Conservation (phyloP, 2,113 vertebrate species). For the Myodes glareolus region DNA sequence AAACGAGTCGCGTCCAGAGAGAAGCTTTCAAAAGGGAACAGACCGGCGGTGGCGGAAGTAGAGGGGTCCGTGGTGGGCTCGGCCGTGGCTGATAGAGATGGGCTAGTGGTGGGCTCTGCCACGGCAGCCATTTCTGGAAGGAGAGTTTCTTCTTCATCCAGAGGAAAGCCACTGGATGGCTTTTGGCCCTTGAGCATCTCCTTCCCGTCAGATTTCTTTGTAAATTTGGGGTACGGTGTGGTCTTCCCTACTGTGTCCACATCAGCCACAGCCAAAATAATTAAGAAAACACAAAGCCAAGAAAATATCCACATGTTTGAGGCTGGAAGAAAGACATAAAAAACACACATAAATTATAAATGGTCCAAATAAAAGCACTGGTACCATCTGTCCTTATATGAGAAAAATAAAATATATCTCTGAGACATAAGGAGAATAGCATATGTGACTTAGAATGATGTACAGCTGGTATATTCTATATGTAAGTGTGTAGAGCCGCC, state of each 20-base stretch:
- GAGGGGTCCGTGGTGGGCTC: conserved; percentile 10
- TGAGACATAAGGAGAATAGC: not conserved
- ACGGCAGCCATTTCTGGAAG: conserved; percentile 59
- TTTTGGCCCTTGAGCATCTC: conserved; percentile 71
- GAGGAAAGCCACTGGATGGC: conserved; percentile 25
- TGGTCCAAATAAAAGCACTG: conserved; percentile 11
- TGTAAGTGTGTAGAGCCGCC: conserved; percentile 4
- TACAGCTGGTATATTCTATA: not conserved
- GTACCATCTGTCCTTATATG: not conserved
- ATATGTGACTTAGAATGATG: not conserved
- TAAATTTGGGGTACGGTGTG: conserved; percentile 90
- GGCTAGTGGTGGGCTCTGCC: not conserved
- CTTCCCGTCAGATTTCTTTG: conserved; percentile 89
- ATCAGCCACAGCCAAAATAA: conserved; percentile 71
- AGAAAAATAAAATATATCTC: not conserved
- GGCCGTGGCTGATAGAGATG: conserved; percentile 72
- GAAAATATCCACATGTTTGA: conserved; percentile 87
- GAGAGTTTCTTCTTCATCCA: conserved; percentile 75
- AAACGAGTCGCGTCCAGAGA: conserved; percentile 92
- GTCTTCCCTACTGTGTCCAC: conserved; percentile 85
- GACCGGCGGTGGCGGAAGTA: conserved; percentile 78
- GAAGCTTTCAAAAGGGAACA: conserved; percentile 90
- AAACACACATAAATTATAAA: not conserved
- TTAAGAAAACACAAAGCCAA: conserved; percentile 76
- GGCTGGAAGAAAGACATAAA: conserved; percentile 81